phyloP scores from a whole-genome alignment of 2,797 vertebrate genomes.

The Tokudaia tokunoshimensis region DNA sequence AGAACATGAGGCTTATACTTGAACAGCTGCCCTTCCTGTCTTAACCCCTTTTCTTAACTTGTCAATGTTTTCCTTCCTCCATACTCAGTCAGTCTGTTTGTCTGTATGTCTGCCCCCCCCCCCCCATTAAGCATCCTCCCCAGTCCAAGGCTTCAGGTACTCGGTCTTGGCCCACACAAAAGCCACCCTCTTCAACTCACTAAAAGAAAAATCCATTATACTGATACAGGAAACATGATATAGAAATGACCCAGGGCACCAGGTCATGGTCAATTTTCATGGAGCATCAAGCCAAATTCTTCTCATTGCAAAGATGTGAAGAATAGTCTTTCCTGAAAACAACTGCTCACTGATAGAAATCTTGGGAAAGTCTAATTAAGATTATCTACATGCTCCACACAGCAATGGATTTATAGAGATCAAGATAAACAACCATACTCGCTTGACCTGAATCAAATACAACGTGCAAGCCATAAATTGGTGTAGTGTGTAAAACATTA shows the following conservation, averaged over 20 bases:
- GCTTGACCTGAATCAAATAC: not conserved
- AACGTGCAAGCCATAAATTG: not conserved
- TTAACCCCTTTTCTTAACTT: not conserved
- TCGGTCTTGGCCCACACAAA: not conserved
- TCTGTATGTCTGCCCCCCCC: not conserved
- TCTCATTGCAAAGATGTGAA: not conserved
- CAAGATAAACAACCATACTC: not conserved
- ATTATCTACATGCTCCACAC: not conserved
- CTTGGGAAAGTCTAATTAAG: not conserved
- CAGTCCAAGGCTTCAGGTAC: accelerated
- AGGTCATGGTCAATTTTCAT: not conserved
- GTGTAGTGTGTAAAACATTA: not conserved
- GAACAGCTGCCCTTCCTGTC: not conserved
- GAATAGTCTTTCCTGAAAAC: slow-evolving; percentile 21
- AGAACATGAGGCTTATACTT: not conserved
- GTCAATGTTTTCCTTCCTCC: not conserved
- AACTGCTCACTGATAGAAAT: not conserved
- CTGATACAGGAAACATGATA: not conserved
- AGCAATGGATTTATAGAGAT: not conserved
- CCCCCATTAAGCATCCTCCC: not conserved
- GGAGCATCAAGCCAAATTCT: not conserved
- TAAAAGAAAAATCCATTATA: not conserved
- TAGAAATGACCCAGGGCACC: not conserved
- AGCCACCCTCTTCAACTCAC: not conserved
- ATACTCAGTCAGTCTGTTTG: not conserved